Evolutionary conservation across 2,888 invertebrate species (phyloP), one percentile per base, ranked within the genome.

Genomic region (Mayetiola destructor): DNA sequence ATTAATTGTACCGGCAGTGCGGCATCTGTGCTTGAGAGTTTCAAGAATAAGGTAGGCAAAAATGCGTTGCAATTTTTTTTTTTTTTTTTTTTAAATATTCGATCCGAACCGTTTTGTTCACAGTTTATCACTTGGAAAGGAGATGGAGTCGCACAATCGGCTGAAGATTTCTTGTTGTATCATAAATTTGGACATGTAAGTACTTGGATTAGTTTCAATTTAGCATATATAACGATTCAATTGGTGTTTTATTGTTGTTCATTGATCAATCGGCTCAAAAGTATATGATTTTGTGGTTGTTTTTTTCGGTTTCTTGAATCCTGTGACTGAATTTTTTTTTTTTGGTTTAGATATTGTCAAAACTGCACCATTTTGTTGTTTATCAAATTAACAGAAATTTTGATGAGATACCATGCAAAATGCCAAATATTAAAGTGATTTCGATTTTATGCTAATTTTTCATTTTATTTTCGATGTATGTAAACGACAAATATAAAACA

Each of bases 111-210:
- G 37, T 10, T 39, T 57, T 42, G 53, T 60, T 66, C 68, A 56
- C 69, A 85, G 79, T 82, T 89, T 68, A 85, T 89, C 61, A 81
- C 84, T 65, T 88, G 90, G 87, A 85, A 84, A 66, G 80, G 88
- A 59, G 80, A 85, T 30, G 84, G 84, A 67, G 88, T 91, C 73
- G 86, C 87, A 59, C 88, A 88, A 62, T 86, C 88, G 2, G 88
- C 90, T 59, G 90, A 90, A 73, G 85, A 88, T 65, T 91, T 89
- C 71, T 77, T 92, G 62, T 81, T 89, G 65, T 85, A 88, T 69
- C 91, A 92, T 72, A 88, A 90, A 77, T 91, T 91, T 72, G 92
- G 91, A 71, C 85, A 87, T 74, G 90, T 90, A 80, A 84, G 88
- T 84, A 69, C 23, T 20, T 36, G 14, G 5, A 36, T 65, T 63